phyloP scores from a whole-genome alignment of 1,140 invertebrate species.

The Kradibia gibbosae region DNA sequence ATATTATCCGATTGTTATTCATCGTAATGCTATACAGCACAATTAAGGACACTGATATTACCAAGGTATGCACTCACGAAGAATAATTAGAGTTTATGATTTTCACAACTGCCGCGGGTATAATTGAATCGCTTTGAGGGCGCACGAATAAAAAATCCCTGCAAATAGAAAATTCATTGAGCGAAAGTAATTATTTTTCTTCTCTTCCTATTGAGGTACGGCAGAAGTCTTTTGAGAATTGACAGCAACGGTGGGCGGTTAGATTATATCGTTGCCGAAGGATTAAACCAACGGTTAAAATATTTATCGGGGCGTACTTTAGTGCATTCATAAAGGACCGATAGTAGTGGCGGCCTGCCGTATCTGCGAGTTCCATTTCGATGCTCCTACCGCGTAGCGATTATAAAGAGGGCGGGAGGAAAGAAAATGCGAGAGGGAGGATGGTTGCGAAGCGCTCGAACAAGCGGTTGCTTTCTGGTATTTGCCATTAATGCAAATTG shows the following conservation, averaged over 20 bases:
- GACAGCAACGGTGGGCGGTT: background rate
- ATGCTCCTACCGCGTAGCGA: conserved; percentile 56
- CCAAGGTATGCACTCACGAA: too few relatives aligned
- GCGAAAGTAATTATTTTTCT: background rate
- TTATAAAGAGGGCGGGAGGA: background rate
- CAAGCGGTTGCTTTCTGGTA: conserved; percentile 3
- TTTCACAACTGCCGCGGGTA: too few relatives aligned
- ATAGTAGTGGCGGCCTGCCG: conserved; percentile 69
- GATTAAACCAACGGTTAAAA: conserved; percentile 21
- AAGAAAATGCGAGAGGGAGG: background rate
- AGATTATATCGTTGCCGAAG: background rate
- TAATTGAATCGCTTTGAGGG: background rate
- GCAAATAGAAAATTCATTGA: background rate
- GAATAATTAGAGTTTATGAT: too few relatives aligned
- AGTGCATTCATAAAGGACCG: conserved; percentile 55
- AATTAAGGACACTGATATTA: too few relatives aligned
- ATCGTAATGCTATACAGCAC: too few relatives aligned
- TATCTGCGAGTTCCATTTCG: conserved; percentile 67
- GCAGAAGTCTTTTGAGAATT: background rate
- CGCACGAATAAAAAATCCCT: background rate
- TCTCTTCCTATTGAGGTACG: background rate
- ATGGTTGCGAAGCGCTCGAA: background rate
- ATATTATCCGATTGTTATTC: too few relatives aligned
- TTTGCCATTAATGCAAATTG: conserved; percentile 25
- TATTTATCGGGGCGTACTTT: conserved; percentile 38